These are phyloP conservation scores for Drosophila mojavensis DNA, from an alignment of 1,140 invertebrate genomes.

Conservation along the genomic window DNA sequence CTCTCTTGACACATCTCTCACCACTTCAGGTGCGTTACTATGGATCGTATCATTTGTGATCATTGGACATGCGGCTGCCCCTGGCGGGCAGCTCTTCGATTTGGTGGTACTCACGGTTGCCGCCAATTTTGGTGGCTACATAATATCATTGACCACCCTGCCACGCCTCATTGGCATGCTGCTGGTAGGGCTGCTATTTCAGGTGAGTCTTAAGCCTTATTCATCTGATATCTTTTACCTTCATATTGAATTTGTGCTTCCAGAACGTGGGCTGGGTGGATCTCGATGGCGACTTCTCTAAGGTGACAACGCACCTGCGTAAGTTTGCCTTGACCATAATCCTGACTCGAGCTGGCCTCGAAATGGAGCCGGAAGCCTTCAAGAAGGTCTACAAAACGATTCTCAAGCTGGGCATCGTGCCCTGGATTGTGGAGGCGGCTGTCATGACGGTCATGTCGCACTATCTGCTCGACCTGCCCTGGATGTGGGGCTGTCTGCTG, in stretches of 20 bases:
- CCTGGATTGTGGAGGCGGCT: constrained; percentile 92
- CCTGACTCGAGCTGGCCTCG: constrained; percentile 95
- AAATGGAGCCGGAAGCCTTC: constrained; percentile 93
- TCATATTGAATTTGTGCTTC: not conserved
- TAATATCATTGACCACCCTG: constrained; percentile 90
- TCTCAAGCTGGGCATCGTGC: constrained; percentile 92
- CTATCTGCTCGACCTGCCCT: constrained; percentile 92
- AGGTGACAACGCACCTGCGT: constrained; percentile 88
- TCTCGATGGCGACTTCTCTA: constrained; percentile 87
- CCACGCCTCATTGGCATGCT: constrained; percentile 96
- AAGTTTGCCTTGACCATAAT: constrained; percentile 96
- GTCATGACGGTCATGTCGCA: constrained; percentile 88
- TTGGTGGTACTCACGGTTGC: constrained; percentile 90
- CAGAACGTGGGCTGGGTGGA: constrained; percentile 90
- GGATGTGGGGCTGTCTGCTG: constrained; percentile 94
- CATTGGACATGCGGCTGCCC: constrained; percentile 90
- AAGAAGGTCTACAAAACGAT: constrained; percentile 91
- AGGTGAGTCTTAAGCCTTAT: constrained; percentile 71
- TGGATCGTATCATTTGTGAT: constrained; percentile 91
- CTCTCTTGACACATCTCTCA: not conserved
- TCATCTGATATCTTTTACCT: not conserved
- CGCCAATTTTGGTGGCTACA: constrained; percentile 92
- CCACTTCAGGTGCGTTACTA: constrained; percentile 86
- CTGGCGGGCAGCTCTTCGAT: constrained; percentile 91
- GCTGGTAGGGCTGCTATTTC: constrained; percentile 90